These are phyloP conservation scores for Stegodyphus dumicola DNA, from an alignment of 1,140 invertebrate genomes.

Conservation along the genomic window DNA sequence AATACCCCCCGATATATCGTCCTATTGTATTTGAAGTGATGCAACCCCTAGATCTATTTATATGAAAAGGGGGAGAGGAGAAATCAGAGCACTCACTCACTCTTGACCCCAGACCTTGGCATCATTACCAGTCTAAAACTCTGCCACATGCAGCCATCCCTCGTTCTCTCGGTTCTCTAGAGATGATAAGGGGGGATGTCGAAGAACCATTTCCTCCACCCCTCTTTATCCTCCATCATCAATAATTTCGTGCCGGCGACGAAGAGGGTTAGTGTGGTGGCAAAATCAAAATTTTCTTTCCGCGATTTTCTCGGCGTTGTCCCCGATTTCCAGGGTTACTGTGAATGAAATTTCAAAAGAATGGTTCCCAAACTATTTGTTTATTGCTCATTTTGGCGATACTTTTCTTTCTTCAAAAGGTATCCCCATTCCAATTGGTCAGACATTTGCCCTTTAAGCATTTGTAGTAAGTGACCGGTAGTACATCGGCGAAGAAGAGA, in stretches of 20 bases:
- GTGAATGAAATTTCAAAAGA: no score
- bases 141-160: slow-evolving; percentile 47
- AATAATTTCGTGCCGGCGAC: slow-evolving; percentile 37
- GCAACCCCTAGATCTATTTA: neutral
- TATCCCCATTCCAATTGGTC: no score
- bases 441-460: neutral
- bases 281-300: slow-evolving; percentile 13
- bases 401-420: neutral
- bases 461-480: no score
- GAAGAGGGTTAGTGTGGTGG: neutral
- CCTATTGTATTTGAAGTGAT: neutral
- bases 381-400: neutral
- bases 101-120: slow-evolving; percentile 20
- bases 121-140: slow-evolving; percentile 50
- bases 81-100: slow-evolving; percentile 18
- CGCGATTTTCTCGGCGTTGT: slow-evolving; percentile 17
- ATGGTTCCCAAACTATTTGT: no score
- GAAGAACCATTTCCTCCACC: neutral
- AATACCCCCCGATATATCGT: neutral
- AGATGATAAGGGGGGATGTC: neutral
- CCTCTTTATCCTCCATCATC: slow-evolving; percentile 16
- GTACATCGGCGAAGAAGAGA: no score
- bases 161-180: neutral
- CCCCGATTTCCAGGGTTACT: slow-evolving; percentile 10
- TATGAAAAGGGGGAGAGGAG: neutral